A percentile compares a stretch with the other conserved stretches of the same genome.
Evolutionary conservation across 2,113 vertebrate genomes (phyloP).

Genomic region (Dipodomys merriami): DNA sequence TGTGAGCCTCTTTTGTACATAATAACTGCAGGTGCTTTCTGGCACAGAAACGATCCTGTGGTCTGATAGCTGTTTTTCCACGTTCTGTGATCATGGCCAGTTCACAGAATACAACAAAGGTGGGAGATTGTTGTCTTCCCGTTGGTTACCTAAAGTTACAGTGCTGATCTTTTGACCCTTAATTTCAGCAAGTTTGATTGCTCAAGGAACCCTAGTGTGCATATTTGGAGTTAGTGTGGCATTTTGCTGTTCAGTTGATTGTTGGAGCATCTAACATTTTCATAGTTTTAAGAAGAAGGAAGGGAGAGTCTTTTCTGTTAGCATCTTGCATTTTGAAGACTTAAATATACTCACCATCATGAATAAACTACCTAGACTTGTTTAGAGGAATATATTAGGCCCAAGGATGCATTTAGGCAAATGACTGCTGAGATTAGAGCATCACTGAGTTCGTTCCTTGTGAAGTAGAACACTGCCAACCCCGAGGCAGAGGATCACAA

Average conservation of each 20-base stretch:
- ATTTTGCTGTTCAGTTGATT: slow-evolving; percentile 81
- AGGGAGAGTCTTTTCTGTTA: slow-evolving; percentile 59
- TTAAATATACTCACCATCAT: slow-evolving; percentile 60
- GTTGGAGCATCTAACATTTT: slow-evolving; percentile 73
- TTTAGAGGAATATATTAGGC: slow-evolving; percentile 64
- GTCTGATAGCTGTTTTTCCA: slow-evolving; percentile 84
- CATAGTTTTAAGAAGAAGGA: slow-evolving; percentile 69
- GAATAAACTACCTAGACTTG: background rate
- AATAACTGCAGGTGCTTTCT: slow-evolving; percentile 84
- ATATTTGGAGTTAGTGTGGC: slow-evolving; percentile 76
- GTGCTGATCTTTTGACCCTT: slow-evolving; percentile 85
- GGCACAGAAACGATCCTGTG: slow-evolving; percentile 82
- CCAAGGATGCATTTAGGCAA: slow-evolving; percentile 36
- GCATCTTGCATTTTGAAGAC: slow-evolving; percentile 57
- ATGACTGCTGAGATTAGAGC: slow-evolving; percentile 63
- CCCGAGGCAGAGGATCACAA: slow-evolving; percentile 8
- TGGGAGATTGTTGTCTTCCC: slow-evolving; percentile 83
- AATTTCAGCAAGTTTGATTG: slow-evolving; percentile 87
- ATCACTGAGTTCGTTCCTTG: slow-evolving; percentile 52
- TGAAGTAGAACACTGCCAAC: slow-evolving; percentile 1
- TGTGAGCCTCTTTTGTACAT: slow-evolving; percentile 83
- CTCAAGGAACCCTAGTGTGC: slow-evolving; percentile 81
- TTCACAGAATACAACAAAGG: slow-evolving; percentile 83
- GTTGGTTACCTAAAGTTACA: slow-evolving; percentile 84
- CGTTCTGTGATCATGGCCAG: slow-evolving; percentile 82